Evolutionary conservation across 2,797 vertebrate species (phyloP).

Genomic region (Pseudotriccus pelzelni): DNA sequence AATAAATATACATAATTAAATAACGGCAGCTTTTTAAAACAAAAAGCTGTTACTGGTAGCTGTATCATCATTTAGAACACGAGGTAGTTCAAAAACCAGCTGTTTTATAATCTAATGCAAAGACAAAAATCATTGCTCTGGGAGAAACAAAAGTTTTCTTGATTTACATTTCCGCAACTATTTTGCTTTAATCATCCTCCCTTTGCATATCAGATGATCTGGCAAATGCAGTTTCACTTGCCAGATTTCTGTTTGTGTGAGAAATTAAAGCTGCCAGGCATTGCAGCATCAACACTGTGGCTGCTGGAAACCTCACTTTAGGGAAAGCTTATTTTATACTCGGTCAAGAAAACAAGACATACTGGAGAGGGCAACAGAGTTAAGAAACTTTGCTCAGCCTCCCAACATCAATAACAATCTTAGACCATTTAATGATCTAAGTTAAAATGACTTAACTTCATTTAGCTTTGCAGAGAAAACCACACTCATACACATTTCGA

Average conservation of each 20-base stretch:
- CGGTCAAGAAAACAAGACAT: neutral
- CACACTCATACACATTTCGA: neutral
- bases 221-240: neutral
- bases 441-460: neutral
- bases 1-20: neutral
- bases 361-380: neutral
- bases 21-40: neutral
- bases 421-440: neutral
- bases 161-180: neutral
- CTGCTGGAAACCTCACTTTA: neutral
- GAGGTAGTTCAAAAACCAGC: neutral
- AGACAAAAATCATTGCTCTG: neutral
- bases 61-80: neutral
- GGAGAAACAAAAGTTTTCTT: neutral
- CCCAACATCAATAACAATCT: neutral
- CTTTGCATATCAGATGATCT: neutral
- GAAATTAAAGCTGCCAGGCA: neutral
- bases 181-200: neutral
- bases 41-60: neutral
- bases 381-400: neutral
- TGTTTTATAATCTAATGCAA: neutral
- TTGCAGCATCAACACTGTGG: conserved; percentile 4
- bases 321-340: neutral
- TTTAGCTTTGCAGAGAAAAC: neutral
- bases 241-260: conserved; percentile 16